These are phyloP conservation scores for Apis laboriosa DNA, from an alignment of 1,140 invertebrate species.

Conservation along the genomic window DNA sequence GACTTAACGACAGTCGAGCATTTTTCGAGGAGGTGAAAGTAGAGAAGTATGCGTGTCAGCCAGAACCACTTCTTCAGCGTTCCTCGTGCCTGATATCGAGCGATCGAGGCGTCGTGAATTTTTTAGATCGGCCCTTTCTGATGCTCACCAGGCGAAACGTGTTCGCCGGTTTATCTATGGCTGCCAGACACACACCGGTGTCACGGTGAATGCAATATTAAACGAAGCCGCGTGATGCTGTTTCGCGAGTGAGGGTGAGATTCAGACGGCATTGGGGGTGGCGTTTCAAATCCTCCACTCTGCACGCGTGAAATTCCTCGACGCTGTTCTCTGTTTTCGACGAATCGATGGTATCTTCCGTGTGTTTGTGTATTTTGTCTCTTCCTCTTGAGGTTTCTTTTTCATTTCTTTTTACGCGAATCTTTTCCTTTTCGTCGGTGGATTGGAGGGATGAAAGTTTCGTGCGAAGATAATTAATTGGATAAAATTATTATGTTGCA, in stretches of 20 bases:
- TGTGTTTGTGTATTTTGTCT: too few relatives aligned
- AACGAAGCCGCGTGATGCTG: constrained; percentile 39
- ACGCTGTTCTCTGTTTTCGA: not conserved
- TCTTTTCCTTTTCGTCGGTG: too few relatives aligned
- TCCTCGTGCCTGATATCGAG: constrained; percentile 32
- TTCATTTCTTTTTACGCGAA: too few relatives aligned
- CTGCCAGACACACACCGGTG: constrained; percentile 29
- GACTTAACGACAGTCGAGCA: constrained; percentile 40
- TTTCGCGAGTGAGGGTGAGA: constrained; percentile 4
- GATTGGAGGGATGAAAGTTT: too few relatives aligned
- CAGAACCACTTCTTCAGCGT: too few relatives aligned
- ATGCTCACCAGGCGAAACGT: constrained; percentile 22
- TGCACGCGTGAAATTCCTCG: constrained; percentile 4
- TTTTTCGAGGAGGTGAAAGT: constrained; percentile 51
- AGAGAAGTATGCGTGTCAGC: constrained; percentile 29
- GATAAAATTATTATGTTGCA: too few relatives aligned
- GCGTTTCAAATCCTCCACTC: constrained; percentile 25
- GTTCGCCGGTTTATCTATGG: constrained; percentile 34
- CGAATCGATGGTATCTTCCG: not conserved
- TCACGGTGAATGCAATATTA: constrained; percentile 42
- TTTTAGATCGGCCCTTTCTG: constrained; percentile 45
- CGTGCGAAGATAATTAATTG: too few relatives aligned
- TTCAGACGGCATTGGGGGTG: not conserved
- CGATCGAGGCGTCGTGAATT: constrained; percentile 49
- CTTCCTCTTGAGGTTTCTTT: too few relatives aligned